Evolutionary conservation across 2,888 invertebrate genomes (phyloP).

Genomic region (Vannuccia rotundouncinata): DNA sequence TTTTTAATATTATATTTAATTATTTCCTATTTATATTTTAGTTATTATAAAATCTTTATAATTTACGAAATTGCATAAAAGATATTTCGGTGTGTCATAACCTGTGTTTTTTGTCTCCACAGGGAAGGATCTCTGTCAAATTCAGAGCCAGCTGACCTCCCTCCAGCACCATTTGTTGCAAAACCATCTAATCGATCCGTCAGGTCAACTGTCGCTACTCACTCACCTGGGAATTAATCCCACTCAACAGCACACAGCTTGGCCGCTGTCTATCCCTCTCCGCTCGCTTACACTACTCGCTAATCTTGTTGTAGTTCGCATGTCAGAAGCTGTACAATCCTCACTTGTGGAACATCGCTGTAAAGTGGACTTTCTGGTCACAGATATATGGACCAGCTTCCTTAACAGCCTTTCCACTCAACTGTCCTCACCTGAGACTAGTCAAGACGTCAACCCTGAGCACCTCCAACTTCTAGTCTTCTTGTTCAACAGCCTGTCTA

Average conservation of each 20-base stretch:
- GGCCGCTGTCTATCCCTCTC: not conserved
- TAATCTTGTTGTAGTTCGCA: not conserved
- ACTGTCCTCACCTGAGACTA: not conserved
- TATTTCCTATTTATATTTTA: not conserved
- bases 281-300: not conserved
- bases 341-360: not conserved
- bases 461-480: not conserved
- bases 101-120: too few species aligned
- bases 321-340: not conserved
- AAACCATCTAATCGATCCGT: not conserved
- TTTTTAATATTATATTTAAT: not conserved
- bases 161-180: not conserved
- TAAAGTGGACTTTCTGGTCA: not conserved
- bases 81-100: too few species aligned
- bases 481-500: not conserved
- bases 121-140: not conserved
- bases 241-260: not conserved
- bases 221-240: not conserved
- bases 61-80: too few species aligned
- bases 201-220: not conserved
- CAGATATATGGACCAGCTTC: not conserved
- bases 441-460: not conserved
- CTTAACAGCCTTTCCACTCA: not conserved
- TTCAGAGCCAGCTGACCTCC: not conserved
- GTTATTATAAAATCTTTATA: too few species aligned